These are phyloP conservation scores for Leistus spinibarbis DNA, from an alignment of 2,888 invertebrate species.

Conservation along the genomic window DNA sequence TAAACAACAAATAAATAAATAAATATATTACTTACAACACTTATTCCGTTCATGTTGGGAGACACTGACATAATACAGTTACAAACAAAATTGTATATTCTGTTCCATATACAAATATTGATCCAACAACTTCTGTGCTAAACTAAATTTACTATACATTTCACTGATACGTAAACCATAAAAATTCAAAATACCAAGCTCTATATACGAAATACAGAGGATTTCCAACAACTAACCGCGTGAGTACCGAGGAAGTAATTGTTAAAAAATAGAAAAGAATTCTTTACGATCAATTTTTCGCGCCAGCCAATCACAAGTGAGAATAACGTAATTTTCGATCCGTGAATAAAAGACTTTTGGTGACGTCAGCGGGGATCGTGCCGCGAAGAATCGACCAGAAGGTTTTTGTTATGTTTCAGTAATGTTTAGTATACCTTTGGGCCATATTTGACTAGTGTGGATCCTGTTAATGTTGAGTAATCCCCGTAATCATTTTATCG, in stretches of 20 bases:
- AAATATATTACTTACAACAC: slow-evolving; percentile 20
- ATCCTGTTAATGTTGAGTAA: not conserved
- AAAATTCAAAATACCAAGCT: not conserved
- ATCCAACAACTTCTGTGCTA: not conserved
- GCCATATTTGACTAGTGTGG: not conserved
- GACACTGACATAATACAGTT: slow-evolving; percentile 32
- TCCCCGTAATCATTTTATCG: not conserved
- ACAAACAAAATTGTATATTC: slow-evolving; percentile 12
- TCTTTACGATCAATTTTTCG: slow-evolving; percentile 25
- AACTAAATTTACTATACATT: not conserved
- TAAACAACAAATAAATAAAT: not conserved
- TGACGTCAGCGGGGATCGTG: slow-evolving; percentile 12
- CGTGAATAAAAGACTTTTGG: not conserved
- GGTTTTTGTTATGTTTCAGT: not conserved
- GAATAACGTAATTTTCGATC: slow-evolving; percentile 10
- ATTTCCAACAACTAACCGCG: not conserved
- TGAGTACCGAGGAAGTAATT: not conserved
- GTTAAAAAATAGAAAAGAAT: not conserved
- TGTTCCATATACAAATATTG: not conserved
- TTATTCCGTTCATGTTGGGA: slow-evolving; percentile 30
- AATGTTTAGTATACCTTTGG: not conserved
- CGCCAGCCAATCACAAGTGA: slow-evolving; percentile 9
- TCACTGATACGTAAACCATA: not conserved
- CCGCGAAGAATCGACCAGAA: not conserved
- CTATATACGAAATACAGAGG: not conserved